Base-by-base conservation (phyloP, 2,797 vertebrate species). In the Semaprochilodus insignis region DNA sequence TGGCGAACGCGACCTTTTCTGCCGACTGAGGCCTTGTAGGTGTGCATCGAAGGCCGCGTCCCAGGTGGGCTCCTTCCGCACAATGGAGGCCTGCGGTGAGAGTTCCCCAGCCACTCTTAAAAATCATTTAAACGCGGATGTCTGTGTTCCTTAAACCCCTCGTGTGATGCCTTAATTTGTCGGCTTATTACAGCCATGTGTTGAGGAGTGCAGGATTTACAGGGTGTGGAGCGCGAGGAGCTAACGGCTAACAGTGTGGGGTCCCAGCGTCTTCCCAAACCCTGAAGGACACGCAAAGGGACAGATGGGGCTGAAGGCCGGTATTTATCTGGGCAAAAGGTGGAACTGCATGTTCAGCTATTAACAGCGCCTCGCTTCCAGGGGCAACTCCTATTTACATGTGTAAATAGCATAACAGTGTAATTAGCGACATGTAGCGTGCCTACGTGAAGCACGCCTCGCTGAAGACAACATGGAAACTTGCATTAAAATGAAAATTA, bases 141-240 rank as follows among this genome's bases (percentile, higher is more conserved):
- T 95, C 93, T 95, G 93, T 92, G 91, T 92, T 92, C 91, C 93
- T 93, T 92, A 92, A 93, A 93, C 60, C 91, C 31, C 90, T 90
- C 82, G 90, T 81, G 85, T 94, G 94, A 94, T 91, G 89, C 91
- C 91, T 94, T 95, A 93, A 95, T 95, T 93, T 93, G 93, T 93
- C 92, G 90, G 23, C 91, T 95, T 95, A 94, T 95, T 94, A 92
- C 91, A 94, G 92, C 93, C 94, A 94, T 94, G 92, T 95, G 94
- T 93, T 92, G 90, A 85, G 65, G 84, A 75, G 81, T 57, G 13
- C 55, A 57, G 81, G 59, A 81, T 92, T 94, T 94, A 94, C 91
- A 82, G 94, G 85, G 89, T 90, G 90, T 84, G 83, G 88, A 88
- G 83, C 11, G 44, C 11, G 44, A 48, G 44, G 44, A 87, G 60